Conservation (phyloP, 2,888 invertebrate species). For the Calameuta pallipes region DNA sequence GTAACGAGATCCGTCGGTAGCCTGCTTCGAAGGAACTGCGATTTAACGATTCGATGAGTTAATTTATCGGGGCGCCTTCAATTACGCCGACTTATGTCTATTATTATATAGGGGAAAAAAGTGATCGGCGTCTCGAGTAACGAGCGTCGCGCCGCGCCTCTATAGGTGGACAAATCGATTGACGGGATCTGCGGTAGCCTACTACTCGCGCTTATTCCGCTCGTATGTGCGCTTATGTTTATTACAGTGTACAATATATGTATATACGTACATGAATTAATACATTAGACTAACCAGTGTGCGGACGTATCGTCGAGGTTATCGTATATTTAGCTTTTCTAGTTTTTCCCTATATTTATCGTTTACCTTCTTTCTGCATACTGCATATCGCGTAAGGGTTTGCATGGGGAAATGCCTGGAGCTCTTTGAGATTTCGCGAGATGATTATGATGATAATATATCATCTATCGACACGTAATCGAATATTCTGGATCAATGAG, state of each 20-base stretch:
- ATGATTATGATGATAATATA: not conserved
- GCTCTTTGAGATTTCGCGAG: not conserved
- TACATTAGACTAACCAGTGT: not conserved
- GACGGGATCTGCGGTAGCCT: slow-evolving; percentile 11
- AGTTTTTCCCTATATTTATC: not conserved
- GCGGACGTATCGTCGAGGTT: not conserved
- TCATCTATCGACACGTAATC: not conserved
- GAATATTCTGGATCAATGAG: not conserved
- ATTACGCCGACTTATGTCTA: slow-evolving; percentile 20
- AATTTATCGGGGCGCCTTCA: slow-evolving; percentile 21
- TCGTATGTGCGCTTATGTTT: not conserved
- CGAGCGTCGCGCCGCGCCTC: slow-evolving; percentile 17
- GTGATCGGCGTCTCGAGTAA: slow-evolving; percentile 17
- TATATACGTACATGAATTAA: not conserved
- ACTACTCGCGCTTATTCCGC: not conserved
- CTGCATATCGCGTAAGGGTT: not conserved
- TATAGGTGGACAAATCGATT: slow-evolving; percentile 20
- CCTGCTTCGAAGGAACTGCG: not conserved
- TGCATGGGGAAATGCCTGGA: not conserved
- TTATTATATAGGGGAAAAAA: slow-evolving; percentile 20
- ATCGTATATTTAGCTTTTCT: not conserved
- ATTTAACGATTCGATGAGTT: slow-evolving; percentile 17
- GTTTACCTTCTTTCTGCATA: not conserved
- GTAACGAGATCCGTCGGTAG: not conserved
- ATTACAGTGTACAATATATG: no score